A percentile compares a stretch with the other conserved stretches of the same genome.
Conservation (phyloP, 2,113 vertebrate genomes). For the Nettapus auritus region DNA sequence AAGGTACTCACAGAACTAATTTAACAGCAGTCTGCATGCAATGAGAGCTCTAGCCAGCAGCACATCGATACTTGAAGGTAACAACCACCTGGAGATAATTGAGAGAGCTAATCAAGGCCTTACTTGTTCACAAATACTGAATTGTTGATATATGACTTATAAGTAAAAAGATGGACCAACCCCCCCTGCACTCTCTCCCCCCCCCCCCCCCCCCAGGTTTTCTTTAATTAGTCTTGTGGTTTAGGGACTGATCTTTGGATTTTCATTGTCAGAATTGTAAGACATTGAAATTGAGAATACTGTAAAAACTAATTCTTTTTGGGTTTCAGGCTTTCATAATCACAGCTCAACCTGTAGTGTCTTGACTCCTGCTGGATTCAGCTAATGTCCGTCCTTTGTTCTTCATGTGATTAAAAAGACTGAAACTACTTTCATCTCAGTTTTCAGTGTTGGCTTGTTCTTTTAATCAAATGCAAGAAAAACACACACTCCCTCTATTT, state of each 20-base stretch:
- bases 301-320: background rate
- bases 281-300: background rate
- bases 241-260: background rate
- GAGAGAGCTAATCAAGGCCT: background rate
- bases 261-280: background rate
- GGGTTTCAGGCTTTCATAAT: background rate
- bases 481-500: background rate
- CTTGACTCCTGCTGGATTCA: background rate
- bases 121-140: background rate
- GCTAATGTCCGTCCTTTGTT: background rate
- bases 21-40: background rate
- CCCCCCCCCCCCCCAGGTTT: accelerated
- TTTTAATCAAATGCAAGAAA: background rate
- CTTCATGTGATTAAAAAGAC: background rate
- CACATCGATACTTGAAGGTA: background rate
- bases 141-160: background rate
- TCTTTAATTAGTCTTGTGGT: background rate
- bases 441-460: background rate
- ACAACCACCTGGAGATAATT: background rate
- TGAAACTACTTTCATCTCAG: background rate
- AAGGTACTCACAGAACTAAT: background rate
- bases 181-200: accelerated
- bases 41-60: background rate
- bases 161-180: background rate
- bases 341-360: background rate